Evolutionary conservation across 92 coral and sea anemone species (phyloP).

Genomic region (Palythoa caribaeorum): DNA sequence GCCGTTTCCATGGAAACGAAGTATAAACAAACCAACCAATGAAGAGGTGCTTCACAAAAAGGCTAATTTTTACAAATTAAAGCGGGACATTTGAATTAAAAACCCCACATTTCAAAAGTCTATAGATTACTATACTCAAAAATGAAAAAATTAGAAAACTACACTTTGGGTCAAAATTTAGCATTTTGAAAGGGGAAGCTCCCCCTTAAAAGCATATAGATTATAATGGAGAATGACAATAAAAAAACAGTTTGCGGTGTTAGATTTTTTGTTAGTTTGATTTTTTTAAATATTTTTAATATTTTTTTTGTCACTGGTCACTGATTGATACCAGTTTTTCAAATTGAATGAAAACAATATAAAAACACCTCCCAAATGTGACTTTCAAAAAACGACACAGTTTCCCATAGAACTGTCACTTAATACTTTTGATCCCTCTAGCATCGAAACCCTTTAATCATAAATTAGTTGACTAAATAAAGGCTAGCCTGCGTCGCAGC

Average conservation of each 20-base stretch:
- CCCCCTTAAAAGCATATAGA: not conserved
- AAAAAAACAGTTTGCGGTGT: not conserved
- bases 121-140: constrained; percentile 8
- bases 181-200: too few species aligned
- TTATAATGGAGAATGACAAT: not conserved
- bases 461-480: constrained; percentile 13
- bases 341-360: constrained; percentile 7
- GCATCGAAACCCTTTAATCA: constrained; percentile 13
- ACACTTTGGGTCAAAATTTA: too few species aligned
- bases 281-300: not conserved
- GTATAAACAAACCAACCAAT: not conserved
- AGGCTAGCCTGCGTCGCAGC: too few species aligned
- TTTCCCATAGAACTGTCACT: not conserved
- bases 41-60: not conserved
- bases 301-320: not conserved
- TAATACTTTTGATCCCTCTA: constrained; percentile 4
- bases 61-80: not conserved
- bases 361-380: constrained; percentile 21
- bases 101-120: not conserved
- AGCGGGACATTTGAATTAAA: constrained; percentile 2
- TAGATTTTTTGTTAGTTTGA: not conserved
- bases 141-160: not conserved
- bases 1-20: constrained; percentile 12
- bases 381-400: not conserved
- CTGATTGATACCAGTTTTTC: not conserved